A percentile compares a stretch with the other conserved stretches of the same genome.
These are phyloP conservation scores for Buphagus erythrorhynchus DNA, from an alignment of 2,797 vertebrate species.

Conservation along the genomic window DNA sequence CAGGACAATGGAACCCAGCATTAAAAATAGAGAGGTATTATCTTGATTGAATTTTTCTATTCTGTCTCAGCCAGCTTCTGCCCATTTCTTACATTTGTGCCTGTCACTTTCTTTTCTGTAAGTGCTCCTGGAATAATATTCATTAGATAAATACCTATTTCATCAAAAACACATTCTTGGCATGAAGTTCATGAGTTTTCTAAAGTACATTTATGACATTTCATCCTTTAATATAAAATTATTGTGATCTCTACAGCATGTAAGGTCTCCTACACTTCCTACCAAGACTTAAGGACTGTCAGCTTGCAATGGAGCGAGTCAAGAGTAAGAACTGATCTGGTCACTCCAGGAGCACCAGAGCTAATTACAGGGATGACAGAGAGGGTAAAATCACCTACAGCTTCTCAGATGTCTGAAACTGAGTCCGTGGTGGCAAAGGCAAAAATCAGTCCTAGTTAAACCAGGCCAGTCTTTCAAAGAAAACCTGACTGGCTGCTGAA, in stretches of 20 bases:
- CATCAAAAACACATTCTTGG: background rate
- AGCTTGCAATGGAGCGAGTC: background rate
- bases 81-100: background rate
- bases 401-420: background rate
- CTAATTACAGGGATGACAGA: background rate
- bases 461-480: background rate
- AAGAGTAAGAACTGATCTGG: background rate
- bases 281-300: background rate
- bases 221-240: background rate
- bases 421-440: background rate
- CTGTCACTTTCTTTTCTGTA: background rate
- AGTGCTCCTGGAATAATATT: background rate
- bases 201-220: background rate
- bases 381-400: background rate
- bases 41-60: slow-evolving; percentile 7
- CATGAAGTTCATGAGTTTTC: background rate
- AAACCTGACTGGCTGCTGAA: background rate
- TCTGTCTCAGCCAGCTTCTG: background rate
- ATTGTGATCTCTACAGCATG: background rate
- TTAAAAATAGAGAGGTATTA: background rate
- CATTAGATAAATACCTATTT: background rate
- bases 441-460: background rate
- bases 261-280: background rate
- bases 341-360: background rate
- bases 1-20: background rate